Conservation (phyloP, 2,888 invertebrate species). For the Julus scanicus region DNA sequence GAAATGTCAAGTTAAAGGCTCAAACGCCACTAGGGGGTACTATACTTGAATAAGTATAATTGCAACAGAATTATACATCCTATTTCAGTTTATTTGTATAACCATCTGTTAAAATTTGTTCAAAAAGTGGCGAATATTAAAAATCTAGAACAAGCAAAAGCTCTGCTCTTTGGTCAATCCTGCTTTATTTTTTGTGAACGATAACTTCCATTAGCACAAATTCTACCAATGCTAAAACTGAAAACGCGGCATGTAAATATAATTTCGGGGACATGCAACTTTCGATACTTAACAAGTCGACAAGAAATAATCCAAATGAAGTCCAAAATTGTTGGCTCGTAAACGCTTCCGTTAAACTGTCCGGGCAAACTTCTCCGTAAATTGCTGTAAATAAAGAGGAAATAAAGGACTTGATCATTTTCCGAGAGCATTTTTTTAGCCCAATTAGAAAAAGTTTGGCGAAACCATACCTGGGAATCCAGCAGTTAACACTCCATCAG, state of each 20-base stretch:
- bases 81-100: no score
- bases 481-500: slow-evolving; percentile 31
- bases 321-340: slow-evolving; percentile 48
- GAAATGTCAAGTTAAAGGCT: no score
- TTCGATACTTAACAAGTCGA: slow-evolving; percentile 49
- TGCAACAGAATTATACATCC: no score
- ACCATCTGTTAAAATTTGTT: no score
- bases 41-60: no score
- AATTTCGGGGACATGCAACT: slow-evolving; percentile 49
- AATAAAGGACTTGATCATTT: background rate
- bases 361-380: slow-evolving; percentile 26
- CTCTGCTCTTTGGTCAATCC: no score
- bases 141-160: no score
- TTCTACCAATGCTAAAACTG: slow-evolving; percentile 47
- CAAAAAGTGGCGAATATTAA: no score
- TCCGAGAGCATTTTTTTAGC: background rate
- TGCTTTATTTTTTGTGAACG: background rate
- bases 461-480: slow-evolving; percentile 37
- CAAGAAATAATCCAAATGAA: slow-evolving; percentile 49
- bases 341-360: slow-evolving; percentile 31
- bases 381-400: slow-evolving; percentile 26
- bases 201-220: slow-evolving; percentile 41
- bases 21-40: no score
- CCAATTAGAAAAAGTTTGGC: background rate
- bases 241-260: slow-evolving; percentile 28